Percentiles rank a stretch among this genome's conserved stretches.
Evolutionary conservation across 2,888 invertebrate genomes (phyloP).

Genomic region (Tetragnatha montana): DNA sequence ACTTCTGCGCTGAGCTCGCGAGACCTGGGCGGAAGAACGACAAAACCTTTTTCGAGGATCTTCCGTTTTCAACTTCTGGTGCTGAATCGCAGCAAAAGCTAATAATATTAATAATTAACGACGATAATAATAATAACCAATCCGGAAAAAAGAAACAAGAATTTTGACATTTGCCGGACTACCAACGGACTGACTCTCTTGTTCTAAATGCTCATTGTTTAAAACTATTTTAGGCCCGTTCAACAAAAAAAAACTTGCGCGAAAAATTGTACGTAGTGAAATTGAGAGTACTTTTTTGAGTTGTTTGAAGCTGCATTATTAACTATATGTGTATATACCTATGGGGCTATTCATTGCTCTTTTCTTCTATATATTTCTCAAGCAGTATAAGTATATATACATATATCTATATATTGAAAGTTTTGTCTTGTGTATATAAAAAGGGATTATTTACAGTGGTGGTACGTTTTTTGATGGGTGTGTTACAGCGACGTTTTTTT

Average conservation of each 20-base stretch:
- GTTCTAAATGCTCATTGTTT: slow-evolving; percentile 51
- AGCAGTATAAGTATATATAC: slow-evolving; percentile 53
- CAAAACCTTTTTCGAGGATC: background rate
- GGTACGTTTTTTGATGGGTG: slow-evolving; percentile 9
- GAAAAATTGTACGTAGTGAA: slow-evolving; percentile 38
- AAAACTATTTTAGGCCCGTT: slow-evolving; percentile 42
- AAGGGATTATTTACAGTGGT: slow-evolving; percentile 43
- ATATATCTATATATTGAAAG: slow-evolving; percentile 53
- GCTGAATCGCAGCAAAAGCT: slow-evolving; percentile 54
- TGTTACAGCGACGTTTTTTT: background rate
- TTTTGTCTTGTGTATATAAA: slow-evolving; percentile 52
- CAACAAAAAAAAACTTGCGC: slow-evolving; percentile 10
- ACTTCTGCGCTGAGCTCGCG: slow-evolving; percentile 28
- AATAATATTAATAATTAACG: slow-evolving; percentile 2
- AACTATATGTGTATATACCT: slow-evolving; percentile 58
- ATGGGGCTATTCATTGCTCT: slow-evolving; percentile 25
- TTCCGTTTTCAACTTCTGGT: slow-evolving; percentile 48
- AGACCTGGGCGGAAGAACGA: background rate
- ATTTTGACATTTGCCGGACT: too few relatives aligned
- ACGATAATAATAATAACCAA: slow-evolving; percentile 23
- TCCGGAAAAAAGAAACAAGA: slow-evolving; percentile 21
- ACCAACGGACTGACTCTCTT: slow-evolving; percentile 20
- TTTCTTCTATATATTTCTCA: slow-evolving; percentile 45
- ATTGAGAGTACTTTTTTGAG: slow-evolving; percentile 12
- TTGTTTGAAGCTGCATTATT: slow-evolving; percentile 41